A percentile compares a stretch with the other conserved stretches of the same genome.
phyloP scores from a whole-genome alignment of 1,140 invertebrate species.

The Pseudomyrmex sp. region DNA sequence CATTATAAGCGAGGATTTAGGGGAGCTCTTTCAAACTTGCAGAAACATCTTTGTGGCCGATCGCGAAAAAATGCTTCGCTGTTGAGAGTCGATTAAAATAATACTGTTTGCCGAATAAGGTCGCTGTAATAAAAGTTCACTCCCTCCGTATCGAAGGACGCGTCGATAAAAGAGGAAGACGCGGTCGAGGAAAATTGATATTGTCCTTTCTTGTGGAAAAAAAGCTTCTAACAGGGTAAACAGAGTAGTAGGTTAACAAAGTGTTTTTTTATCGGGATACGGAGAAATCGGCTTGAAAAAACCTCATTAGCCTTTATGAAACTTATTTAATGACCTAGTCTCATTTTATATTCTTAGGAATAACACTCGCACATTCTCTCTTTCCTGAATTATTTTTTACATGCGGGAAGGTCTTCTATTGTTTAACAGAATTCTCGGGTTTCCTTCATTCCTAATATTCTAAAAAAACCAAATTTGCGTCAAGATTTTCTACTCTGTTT shows the following conservation, averaged over 20 bases:
- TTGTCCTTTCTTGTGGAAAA: slow-evolving; percentile 32
- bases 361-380: neutral
- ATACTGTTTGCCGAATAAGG: slow-evolving; percentile 39
- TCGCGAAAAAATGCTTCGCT: neutral
- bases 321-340: slow-evolving; percentile 36
- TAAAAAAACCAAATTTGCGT: no score
- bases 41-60: neutral
- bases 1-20: neutral
- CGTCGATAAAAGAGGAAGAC: slow-evolving; percentile 44
- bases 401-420: no score
- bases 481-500: no score
- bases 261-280: slow-evolving; percentile 47
- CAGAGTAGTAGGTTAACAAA: slow-evolving; percentile 35
- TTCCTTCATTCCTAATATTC: no score
- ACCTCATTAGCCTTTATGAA: slow-evolving; percentile 46
- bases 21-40: neutral
- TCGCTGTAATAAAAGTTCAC: slow-evolving; percentile 46
- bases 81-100: slow-evolving; percentile 40
- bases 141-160: slow-evolving; percentile 41
- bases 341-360: neutral
- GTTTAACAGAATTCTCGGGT: no score
- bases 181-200: slow-evolving; percentile 43
- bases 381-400: neutral
- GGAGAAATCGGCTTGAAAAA: slow-evolving; percentile 24
- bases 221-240: slow-evolving; percentile 49